phyloP scores from a whole-genome alignment of 2,113 vertebrate genomes.

The Paratilapia polleni region DNA sequence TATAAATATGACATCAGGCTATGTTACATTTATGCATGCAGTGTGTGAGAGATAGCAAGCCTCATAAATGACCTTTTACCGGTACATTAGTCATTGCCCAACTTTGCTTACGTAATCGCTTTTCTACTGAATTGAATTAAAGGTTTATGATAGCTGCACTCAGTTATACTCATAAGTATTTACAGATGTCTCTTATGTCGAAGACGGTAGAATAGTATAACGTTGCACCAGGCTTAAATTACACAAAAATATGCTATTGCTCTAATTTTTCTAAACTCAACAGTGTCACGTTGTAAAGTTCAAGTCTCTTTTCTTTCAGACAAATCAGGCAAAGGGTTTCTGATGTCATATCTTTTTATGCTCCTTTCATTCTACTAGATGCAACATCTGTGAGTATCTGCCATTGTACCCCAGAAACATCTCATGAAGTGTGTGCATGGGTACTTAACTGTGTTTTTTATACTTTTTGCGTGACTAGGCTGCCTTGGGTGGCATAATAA shows the following conservation, averaged over 20 bases:
- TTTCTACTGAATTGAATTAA: constrained; percentile 23
- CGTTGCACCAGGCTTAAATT: neutral
- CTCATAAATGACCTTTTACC: constrained; percentile 1
- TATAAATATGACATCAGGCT: neutral
- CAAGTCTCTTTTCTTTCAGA: constrained; percentile 45
- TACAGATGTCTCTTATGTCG: neutral
- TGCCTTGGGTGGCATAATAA: constrained; percentile 76
- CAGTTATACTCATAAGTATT: neutral
- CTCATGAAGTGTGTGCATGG: neutral
- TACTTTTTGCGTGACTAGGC: constrained; percentile 64
- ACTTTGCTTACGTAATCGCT: neutral
- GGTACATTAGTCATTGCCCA: neutral
- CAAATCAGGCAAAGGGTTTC: constrained; percentile 70
- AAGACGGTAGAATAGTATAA: neutral
- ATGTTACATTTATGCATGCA: neutral
- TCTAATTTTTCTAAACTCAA: neutral
- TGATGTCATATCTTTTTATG: constrained; percentile 68
- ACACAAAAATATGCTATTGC: rapidly evolving
- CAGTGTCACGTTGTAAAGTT: neutral
- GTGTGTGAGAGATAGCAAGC: neutral
- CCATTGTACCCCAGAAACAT: neutral
- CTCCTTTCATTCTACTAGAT: constrained; percentile 73
- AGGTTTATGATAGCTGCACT: neutral
- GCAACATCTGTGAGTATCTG: constrained; percentile 61
- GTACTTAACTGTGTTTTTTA: neutral